Evolutionary conservation across 2,888 invertebrate species (phyloP), one percentile per base, ranked within the genome.

Genomic region (Sesia apiformis): DNA sequence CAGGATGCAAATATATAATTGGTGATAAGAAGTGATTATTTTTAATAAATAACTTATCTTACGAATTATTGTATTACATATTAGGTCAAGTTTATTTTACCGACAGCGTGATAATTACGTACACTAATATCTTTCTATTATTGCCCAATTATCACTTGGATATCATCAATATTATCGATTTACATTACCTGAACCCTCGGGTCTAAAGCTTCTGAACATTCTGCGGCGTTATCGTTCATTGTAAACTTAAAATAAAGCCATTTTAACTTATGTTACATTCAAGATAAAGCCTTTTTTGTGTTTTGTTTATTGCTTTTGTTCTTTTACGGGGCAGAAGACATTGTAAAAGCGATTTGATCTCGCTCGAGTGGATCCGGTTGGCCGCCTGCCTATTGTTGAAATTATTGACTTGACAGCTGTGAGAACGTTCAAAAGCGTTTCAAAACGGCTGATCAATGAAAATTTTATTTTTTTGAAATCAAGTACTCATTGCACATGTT

Each of bases 131-230:
- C 1, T 7, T 6, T 42, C 7, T 42, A 42, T 6, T 42, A 42
- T 42, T 42, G 42, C 1, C 7, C 7, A 42, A 23, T 23, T 23
- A 23, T 42, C 42, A 23, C 23, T 23, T 2, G 2, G 23, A 23
- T 23, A 23, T 61, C 63, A 64, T 70, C 62, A 74, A 74, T 72
- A 77, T 67, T 79, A 82, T 81, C 67, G 81, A 81, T 85, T 82
- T 73, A 56, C 66, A 78, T 81, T 87, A 94, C 94, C 92, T 95
- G 95, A 72, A 95, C 94, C 80, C 95, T 90, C 56, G 95, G 95
- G 90, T 95, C 95, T 74, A 95, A 93, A 63, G 93, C 92, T 90
- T 94, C 94, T 71, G 91, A 89, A 79, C 88, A 89, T 80, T 92
- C 91, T 55, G 88, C 84, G 58, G 88, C 86, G 86, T 86, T 90